Base-by-base conservation (phyloP, 2,113 vertebrate genomes). In the Elgaria multicarinata region DNA sequence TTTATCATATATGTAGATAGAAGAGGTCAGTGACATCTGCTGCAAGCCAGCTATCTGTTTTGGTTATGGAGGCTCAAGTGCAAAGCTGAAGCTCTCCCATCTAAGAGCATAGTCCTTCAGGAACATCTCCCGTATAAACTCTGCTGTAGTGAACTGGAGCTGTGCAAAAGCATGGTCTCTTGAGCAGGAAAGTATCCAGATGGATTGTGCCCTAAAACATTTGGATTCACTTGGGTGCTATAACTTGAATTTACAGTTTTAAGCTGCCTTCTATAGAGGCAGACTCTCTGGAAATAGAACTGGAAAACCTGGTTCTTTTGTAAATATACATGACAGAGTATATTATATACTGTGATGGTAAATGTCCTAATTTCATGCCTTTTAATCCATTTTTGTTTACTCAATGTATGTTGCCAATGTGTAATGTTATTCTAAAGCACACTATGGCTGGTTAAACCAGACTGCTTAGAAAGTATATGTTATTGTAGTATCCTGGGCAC, bases 401-500 rank as follows among this genome's bases (percentile, higher is more conserved):
- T 90, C 89, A 80, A 83, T 94, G 91, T 92, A 88, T 22, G 20
- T 77, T 87, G 87, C 88, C 28, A 89, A 90, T 88, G 83, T 93
- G 69, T 93, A 71, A 83, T 33, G 16, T 78, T 64, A 90, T 39
- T 28, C 69, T 92, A 67, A 94, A 88, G 81, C 42, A 92, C 22
- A 80, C 46, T 82, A 81, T 85, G 83, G 86, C 90, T 85, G 46
- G 62, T 90, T 89, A 78, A 53, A 67, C 90, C 58, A 92, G 88
- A 92, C 87, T 87, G 76, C 86, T 89, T 66, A 81, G 82, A 14
- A 84, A 69, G 26, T 20, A 66, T n/a, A 69, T 67, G 31, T 36
- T 62, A 36, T 22, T 9, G 55, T 39, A 24, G 55, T 20, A 82
- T 39, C 36, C 44, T 69, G 33, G 53, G 66, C 42, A n/a, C 31